Evolutionary conservation across 2,888 invertebrate genomes (phyloP).

Genomic region (Ormyrus pomaceus): DNA sequence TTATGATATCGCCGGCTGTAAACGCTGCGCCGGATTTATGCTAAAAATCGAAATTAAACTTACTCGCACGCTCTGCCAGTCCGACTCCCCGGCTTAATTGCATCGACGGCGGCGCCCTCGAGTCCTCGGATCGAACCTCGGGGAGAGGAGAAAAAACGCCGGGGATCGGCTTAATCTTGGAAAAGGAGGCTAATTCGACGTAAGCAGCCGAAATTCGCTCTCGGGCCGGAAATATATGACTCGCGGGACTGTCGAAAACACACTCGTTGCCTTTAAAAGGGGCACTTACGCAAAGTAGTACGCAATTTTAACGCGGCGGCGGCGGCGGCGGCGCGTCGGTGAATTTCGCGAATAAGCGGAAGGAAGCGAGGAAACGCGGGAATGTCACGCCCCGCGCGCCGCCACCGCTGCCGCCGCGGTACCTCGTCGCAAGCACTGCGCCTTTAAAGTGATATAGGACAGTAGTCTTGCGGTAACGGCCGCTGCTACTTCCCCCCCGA

Average conservation of each 20-base stretch:
- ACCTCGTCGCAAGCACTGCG: constrained; percentile 39
- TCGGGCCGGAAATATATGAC: neutral
- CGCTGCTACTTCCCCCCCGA: constrained; percentile 4
- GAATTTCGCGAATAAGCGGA: constrained; percentile 21
- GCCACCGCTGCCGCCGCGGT: constrained; percentile 19
- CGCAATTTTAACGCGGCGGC: constrained; percentile 9
- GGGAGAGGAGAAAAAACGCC: too few species aligned
- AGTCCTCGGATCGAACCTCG: too few species aligned
- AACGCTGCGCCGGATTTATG: constrained; percentile 65
- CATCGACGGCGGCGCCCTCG: too few species aligned
- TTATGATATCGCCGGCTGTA: constrained; percentile 66
- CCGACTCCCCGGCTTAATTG: neutral
- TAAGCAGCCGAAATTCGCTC: too few species aligned
- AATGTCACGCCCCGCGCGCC: constrained; percentile 34
- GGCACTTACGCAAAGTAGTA: constrained; percentile 11
- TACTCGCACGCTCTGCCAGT: constrained; percentile 43
- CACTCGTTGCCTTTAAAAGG: neutral
- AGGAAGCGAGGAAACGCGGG: constrained; percentile 28
- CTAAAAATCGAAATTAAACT: constrained; percentile 67
- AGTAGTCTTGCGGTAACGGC: constrained; percentile 57
- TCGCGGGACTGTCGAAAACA: constrained; percentile 7
- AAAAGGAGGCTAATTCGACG: too few species aligned
- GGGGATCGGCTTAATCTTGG: too few species aligned
- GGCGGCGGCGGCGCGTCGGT: neutral
- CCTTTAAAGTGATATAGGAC: constrained; percentile 65